Evolutionary conservation across 2,888 invertebrate species (phyloP).

Genomic region (Polyommatus icarus): DNA sequence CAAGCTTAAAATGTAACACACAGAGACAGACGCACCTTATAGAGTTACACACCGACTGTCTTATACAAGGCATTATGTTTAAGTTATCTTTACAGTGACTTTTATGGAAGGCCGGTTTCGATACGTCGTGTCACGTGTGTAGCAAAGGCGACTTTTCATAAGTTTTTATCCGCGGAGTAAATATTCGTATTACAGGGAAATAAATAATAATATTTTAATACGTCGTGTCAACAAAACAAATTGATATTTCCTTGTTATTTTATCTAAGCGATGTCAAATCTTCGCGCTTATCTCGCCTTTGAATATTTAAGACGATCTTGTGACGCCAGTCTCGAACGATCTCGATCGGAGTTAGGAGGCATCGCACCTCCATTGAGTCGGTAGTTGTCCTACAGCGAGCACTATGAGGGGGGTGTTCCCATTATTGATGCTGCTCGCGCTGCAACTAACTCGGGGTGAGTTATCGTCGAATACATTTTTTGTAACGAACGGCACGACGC

Average conservation of each 20-base stretch:
- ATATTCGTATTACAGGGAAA: too few species aligned
- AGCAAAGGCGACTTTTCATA: too few species aligned
- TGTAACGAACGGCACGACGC: background rate
- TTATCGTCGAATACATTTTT: background rate
- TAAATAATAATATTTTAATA: background rate
- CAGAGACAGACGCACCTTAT: too few species aligned
- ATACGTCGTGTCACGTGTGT: too few species aligned
- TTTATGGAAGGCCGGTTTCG: too few species aligned
- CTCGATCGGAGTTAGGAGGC: background rate
- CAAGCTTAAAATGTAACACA: too few species aligned
- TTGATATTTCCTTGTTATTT: background rate
- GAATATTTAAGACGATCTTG: background rate
- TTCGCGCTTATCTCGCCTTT: background rate
- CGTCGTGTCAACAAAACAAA: background rate
- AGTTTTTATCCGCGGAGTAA: too few species aligned
- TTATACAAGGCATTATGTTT: too few species aligned
- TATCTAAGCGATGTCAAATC: background rate
- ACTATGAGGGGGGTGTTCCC: background rate
- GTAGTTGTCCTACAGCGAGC: background rate
- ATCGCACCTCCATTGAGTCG: background rate
- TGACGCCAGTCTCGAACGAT: background rate
- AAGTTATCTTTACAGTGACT: too few species aligned
- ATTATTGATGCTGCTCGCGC: background rate
- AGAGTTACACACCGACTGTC: too few species aligned
- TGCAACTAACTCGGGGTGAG: background rate